Conservation (phyloP, 2,113 vertebrate genomes). For the Chaenocephalus aceratus region DNA sequence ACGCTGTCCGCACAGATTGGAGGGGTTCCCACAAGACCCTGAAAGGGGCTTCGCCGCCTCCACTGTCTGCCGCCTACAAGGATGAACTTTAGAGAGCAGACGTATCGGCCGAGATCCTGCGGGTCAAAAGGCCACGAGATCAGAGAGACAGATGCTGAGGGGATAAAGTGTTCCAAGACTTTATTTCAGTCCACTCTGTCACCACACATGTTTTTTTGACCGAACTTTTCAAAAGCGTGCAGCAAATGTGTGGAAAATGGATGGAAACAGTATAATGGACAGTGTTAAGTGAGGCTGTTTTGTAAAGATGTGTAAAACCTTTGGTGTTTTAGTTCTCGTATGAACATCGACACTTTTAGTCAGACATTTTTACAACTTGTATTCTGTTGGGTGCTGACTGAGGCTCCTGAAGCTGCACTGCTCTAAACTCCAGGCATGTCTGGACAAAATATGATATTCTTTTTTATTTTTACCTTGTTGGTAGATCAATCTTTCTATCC, state of each 20-base stretch:
- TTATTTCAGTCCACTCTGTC: slow-evolving; percentile 8
- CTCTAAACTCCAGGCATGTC: slow-evolving; percentile 28
- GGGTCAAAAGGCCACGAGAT: slow-evolving; percentile 24
- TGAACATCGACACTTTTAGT: slow-evolving; percentile 21
- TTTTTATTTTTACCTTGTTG: not conserved
- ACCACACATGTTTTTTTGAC: not conserved
- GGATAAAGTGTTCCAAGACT: slow-evolving; percentile 29
- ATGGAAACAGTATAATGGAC: not conserved
- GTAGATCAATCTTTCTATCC: not conserved
- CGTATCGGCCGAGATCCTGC: not conserved
- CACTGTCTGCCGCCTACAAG: slow-evolving; percentile 77
- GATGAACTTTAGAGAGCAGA: slow-evolving; percentile 88
- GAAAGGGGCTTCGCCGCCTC: slow-evolving; percentile 78
- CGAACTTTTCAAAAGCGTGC: slow-evolving; percentile 31
- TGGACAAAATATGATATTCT: slow-evolving; percentile 19
- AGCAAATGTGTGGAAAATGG: not conserved
- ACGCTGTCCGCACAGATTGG: slow-evolving; percentile 89
- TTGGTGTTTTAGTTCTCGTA: not conserved
- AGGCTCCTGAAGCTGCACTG: slow-evolving; percentile 31
- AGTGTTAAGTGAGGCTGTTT: not conserved
- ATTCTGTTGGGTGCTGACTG: slow-evolving; percentile 9
- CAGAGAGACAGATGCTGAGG: slow-evolving; percentile 30
- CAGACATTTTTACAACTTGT: not conserved
- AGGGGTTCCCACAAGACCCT: slow-evolving; percentile 92
- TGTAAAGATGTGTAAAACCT: slow-evolving; percentile 6